A percentile compares a stretch with the other conserved stretches of the same genome.
phyloP scores from a whole-genome alignment of 2,113 vertebrate species.

The Elephas maximus region DNA sequence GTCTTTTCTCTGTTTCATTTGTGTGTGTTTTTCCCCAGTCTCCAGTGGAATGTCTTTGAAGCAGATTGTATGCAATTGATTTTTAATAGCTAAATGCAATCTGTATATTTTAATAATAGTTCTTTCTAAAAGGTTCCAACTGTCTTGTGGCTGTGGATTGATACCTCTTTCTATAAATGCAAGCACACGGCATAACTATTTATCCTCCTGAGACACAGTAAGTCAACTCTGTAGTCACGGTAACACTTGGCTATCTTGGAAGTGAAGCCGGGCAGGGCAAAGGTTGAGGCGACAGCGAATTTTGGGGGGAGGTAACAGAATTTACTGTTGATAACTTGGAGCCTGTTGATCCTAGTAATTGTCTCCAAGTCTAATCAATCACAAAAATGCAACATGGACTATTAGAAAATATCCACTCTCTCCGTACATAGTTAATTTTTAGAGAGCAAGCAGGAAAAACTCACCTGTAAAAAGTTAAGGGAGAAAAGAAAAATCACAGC shows the following conservation, averaged over 20 bases:
- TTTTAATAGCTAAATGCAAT: conserved; percentile 85
- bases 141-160: conserved; percentile 78
- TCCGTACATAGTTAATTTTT: conserved; percentile 65
- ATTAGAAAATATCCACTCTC: not conserved
- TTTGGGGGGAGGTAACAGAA: not conserved
- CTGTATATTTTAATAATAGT: conserved; percentile 83
- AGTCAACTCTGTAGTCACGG: conserved; percentile 43
- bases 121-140: conserved; percentile 81
- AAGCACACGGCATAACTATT: conserved; percentile 78
- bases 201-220: conserved; percentile 72
- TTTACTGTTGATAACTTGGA: conserved; percentile 32
- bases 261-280: not conserved
- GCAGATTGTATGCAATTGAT: conserved; percentile 75
- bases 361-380: conserved; percentile 56
- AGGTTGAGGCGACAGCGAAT: not conserved
- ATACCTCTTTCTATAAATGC: conserved; percentile 78
- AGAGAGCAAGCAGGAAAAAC: conserved; percentile 7
- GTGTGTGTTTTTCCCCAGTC: conserved; percentile 44
- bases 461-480: conserved; percentile 59
- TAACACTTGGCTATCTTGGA: conserved; percentile 24
- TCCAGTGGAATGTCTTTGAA: conserved; percentile 75
- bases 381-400: not conserved
- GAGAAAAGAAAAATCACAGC: not conserved
- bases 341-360: conserved; percentile 45
- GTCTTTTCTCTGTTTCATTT: conserved; percentile 57